phyloP scores from a whole-genome alignment of 2,797 vertebrate genomes.

The Naso thynnoides region DNA sequence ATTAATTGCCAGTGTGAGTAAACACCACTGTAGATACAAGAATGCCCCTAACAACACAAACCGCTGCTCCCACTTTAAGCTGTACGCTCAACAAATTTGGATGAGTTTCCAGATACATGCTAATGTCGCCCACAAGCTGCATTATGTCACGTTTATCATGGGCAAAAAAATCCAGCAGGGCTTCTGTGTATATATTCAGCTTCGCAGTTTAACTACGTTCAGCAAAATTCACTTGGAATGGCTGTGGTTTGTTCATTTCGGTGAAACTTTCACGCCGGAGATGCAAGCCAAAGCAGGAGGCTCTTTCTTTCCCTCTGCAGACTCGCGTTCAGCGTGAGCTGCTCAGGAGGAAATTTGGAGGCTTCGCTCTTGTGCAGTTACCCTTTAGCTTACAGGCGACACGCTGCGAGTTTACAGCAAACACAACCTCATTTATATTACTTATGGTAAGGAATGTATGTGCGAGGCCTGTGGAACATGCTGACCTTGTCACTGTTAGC shows the following conservation, averaged over 20 bases:
- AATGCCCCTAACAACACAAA: slow-evolving; percentile 79
- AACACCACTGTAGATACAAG: slow-evolving; percentile 83
- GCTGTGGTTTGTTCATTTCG: slow-evolving; percentile 25
- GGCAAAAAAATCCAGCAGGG: neutral
- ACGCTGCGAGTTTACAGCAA: slow-evolving; percentile 80
- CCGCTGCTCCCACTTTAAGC: slow-evolving; percentile 75
- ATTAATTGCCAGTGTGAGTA: slow-evolving; percentile 85
- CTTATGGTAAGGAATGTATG: slow-evolving; percentile 80
- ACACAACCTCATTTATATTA: slow-evolving; percentile 86
- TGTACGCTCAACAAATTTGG: slow-evolving; percentile 57
- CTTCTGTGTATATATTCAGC: slow-evolving; percentile 4
- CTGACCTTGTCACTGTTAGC: slow-evolving; percentile 91
- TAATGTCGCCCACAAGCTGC: slow-evolving; percentile 39
- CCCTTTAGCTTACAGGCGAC: slow-evolving; percentile 82
- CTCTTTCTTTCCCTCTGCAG: slow-evolving; percentile 59
- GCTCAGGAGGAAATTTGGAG: slow-evolving; percentile 72
- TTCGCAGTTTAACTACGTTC: slow-evolving; percentile 14
- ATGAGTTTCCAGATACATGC: slow-evolving; percentile 51
- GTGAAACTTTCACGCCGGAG: slow-evolving; percentile 7
- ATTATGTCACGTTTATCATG: slow-evolving; percentile 35
- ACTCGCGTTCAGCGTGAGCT: slow-evolving; percentile 33
- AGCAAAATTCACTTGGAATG: slow-evolving; percentile 13
- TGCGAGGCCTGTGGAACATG: slow-evolving; percentile 82
- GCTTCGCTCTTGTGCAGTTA: slow-evolving; percentile 72
- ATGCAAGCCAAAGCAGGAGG: slow-evolving; percentile 26